Evolutionary conservation across 2,113 vertebrate genomes (phyloP).

Genomic region (Menura novaehollandiae): DNA sequence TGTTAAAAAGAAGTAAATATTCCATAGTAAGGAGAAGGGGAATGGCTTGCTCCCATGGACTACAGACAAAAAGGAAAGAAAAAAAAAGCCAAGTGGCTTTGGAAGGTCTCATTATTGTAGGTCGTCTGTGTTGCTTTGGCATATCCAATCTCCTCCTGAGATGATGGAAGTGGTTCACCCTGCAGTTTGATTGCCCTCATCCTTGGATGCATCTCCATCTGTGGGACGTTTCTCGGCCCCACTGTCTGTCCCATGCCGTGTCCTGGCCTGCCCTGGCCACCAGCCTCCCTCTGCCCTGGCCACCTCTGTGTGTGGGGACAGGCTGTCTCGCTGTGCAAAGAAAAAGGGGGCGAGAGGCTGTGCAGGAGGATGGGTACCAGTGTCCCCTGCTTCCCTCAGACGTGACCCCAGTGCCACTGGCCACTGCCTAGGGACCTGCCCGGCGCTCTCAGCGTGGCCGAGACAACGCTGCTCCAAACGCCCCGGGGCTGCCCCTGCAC

Average conservation of each 20-base stretch:
- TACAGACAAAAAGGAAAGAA: not conserved
- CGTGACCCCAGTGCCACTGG: not conserved
- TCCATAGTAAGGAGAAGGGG: not conserved
- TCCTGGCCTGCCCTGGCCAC: not conserved
- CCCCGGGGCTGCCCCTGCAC: not conserved
- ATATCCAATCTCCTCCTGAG: not conserved
- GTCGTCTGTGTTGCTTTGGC: not conserved
- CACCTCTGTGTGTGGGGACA: not conserved
- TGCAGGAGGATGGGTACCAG: not conserved
- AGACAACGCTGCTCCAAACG: not conserved
- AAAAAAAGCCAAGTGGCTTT: not conserved
- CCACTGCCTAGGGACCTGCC: not conserved
- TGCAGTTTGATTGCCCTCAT: not conserved
- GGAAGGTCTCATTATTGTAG: not conserved
- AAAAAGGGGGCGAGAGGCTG: not conserved
- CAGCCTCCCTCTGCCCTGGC: not conserved
- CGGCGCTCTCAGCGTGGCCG: accelerated
- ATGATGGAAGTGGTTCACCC: accelerated
- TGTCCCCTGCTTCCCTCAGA: not conserved
- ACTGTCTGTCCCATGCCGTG: accelerated
- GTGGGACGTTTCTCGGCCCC: not conserved
- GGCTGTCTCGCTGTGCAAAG: not conserved
- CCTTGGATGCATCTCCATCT: too few species aligned
- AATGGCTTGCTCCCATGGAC: not conserved
- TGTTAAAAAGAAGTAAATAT: not conserved